phyloP scores from a whole-genome alignment of 2,888 invertebrate genomes.

The Hypolimnas misippus region DNA sequence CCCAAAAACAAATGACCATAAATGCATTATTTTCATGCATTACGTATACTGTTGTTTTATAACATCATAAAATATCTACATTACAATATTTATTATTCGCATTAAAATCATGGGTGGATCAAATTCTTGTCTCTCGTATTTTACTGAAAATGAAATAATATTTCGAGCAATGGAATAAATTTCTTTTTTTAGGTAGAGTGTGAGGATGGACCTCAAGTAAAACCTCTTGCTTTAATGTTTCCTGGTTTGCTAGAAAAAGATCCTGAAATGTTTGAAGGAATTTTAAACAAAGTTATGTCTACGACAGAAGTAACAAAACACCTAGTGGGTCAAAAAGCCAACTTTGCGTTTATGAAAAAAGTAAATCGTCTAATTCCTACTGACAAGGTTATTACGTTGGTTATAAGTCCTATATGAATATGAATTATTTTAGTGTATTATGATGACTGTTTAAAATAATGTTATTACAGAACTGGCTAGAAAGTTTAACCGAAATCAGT shows the following conservation, averaged over 20 bases:
- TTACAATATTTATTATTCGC: too few relatives aligned
- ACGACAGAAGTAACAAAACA: constrained; percentile 75
- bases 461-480: constrained; percentile 66
- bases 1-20: too few relatives aligned
- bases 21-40: too few relatives aligned
- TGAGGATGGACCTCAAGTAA: constrained; percentile 65
- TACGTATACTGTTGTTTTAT: too few relatives aligned
- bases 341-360: constrained; percentile 74
- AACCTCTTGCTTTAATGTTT: constrained; percentile 72
- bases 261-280: constrained; percentile 65
- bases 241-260: constrained; percentile 68
- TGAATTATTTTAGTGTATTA: background rate
- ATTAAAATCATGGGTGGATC: too few relatives aligned
- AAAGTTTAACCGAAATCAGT: constrained; percentile 64
- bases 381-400: constrained; percentile 58
- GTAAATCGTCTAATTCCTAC: constrained; percentile 67
- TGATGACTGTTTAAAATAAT: background rate
- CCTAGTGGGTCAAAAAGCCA: constrained; percentile 73
- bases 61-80: too few relatives aligned
- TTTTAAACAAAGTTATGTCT: constrained; percentile 69
- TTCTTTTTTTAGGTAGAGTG: constrained; percentile 59
- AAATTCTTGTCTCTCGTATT: too few relatives aligned
- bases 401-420: background rate
- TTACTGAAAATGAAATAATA: too few relatives aligned
- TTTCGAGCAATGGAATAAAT: too few relatives aligned